phyloP scores from a whole-genome alignment of 1,140 invertebrate genomes.

The Ips typographus region DNA sequence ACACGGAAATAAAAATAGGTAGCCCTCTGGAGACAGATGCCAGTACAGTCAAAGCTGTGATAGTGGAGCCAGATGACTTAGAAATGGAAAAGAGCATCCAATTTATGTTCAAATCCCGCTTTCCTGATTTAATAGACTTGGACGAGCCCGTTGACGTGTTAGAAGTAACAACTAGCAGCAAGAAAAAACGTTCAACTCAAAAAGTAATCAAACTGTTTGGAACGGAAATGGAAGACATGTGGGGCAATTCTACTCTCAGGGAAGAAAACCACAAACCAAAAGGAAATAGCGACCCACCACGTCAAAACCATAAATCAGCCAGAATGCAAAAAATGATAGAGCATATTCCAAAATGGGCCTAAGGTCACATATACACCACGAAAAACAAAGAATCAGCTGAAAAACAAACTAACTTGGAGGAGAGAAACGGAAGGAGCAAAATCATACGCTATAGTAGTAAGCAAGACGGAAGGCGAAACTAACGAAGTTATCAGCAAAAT shows the following conservation, averaged over 20 bases:
- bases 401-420: too few species aligned
- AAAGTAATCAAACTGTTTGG: background rate
- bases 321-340: constrained; percentile 7
- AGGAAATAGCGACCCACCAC: background rate
- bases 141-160: background rate
- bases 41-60: background rate
- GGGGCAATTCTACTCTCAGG: background rate
- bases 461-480: too few species aligned
- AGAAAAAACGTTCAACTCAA: background rate
- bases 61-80: constrained; percentile 1
- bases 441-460: too few species aligned
- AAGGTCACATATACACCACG: constrained; percentile 5
- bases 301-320: background rate
- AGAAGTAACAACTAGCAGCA: background rate
- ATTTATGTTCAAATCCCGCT: background rate
- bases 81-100: background rate
- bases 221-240: background rate
- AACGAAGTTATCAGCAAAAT: too few species aligned
- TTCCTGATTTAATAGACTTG: background rate
- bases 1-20: background rate
- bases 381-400: background rate
- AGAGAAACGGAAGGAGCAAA: too few species aligned
- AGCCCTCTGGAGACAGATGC: background rate
- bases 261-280: background rate
- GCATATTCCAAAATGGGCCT: constrained; percentile 5